Evolutionary conservation across 2,888 invertebrate species (phyloP), one percentile per base, ranked within the genome.

Genomic region (Trachelus troglodyta): DNA sequence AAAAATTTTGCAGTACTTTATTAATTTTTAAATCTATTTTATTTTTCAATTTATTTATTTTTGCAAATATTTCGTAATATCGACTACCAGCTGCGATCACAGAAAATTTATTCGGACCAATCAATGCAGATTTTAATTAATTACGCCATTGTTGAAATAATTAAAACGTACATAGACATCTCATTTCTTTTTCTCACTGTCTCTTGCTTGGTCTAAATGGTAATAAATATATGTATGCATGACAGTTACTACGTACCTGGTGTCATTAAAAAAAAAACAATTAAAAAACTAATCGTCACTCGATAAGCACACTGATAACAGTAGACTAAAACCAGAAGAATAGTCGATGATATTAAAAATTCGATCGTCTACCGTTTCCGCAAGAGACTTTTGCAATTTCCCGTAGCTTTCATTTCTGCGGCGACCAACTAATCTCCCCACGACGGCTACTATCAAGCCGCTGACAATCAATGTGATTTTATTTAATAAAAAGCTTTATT

Each of bases 381-480:
- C 82, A 90, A 90, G 90, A 90, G 91, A 91, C 91, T 90, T 91
- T 91, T 90, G 90, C 90, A 90, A 91, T 91, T 91, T 91, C 91
- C 91, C 90, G 86, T 87, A 85, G 88, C 88, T 90, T 87, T 86
- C 86, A 86, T 79, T 81, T 81, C 75, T 40, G 71, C 73, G 34
- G 31, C 40, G 40, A 56, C 40, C 40, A 56, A 56, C 23, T 56
- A 56, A 56, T 56, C 40, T 56, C 40, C 40, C 23, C 40, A 2
- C 9, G 40, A 23, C 40, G 40, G 23, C 6, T 23, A 9, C 9
- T 56, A 56, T 56, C 40, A 23, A 56, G 23, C 40, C 40, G 6
- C 40, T 56, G 40, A 56, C 40, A 56, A 23, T 56, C 40, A 23
- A 56, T 6, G 23, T 56, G 40, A 56, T 56, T 56, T 56, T 56